Conservation (phyloP, 1,140 invertebrate genomes). For the Drosophila carrolli region DNA sequence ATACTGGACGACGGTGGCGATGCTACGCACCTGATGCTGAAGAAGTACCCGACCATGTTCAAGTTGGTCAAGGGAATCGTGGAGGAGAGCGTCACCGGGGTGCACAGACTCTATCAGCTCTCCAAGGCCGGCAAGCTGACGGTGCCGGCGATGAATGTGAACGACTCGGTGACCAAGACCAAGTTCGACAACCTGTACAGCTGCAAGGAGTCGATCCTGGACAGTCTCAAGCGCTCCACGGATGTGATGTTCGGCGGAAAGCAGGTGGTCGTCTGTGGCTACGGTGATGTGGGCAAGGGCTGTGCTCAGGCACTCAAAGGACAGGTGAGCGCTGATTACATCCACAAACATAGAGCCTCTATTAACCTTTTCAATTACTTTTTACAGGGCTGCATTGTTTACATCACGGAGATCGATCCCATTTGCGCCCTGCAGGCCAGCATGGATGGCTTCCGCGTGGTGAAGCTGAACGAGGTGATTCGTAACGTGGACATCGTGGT, state of each 20-base stretch:
- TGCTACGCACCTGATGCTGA: slow-evolving; percentile 98
- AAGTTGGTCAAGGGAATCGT: slow-evolving; percentile 99
- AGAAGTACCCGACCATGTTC: slow-evolving; percentile 97
- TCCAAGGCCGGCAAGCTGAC: slow-evolving; percentile 97
- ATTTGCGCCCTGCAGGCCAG: slow-evolving; percentile 99
- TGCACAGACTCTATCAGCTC: slow-evolving; percentile 97
- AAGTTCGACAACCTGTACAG: slow-evolving; percentile 94
- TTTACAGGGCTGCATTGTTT: slow-evolving; percentile 93
- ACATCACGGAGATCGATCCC: slow-evolving; percentile 99
- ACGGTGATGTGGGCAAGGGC: slow-evolving; percentile 99
- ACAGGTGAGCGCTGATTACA: slow-evolving; percentile 84
- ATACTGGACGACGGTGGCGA: slow-evolving; percentile 99
- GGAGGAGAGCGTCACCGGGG: slow-evolving; percentile 98
- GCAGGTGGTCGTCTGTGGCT: slow-evolving; percentile 98
- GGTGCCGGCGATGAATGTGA: slow-evolving; percentile 99
- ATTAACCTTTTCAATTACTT: background rate
- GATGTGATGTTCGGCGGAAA: slow-evolving; percentile 99
- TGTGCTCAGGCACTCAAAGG: slow-evolving; percentile 98
- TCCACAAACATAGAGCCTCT: background rate
- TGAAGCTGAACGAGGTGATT: slow-evolving; percentile 93
- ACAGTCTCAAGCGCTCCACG: slow-evolving; percentile 83
- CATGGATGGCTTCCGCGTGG: slow-evolving; percentile 98
- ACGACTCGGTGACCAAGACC: slow-evolving; percentile 99
- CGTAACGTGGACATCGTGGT: slow-evolving; percentile 97
- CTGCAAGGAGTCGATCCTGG: slow-evolving; percentile 84